Conservation (phyloP, 2,888 invertebrate species). For the Synanthedon vespiformis region DNA sequence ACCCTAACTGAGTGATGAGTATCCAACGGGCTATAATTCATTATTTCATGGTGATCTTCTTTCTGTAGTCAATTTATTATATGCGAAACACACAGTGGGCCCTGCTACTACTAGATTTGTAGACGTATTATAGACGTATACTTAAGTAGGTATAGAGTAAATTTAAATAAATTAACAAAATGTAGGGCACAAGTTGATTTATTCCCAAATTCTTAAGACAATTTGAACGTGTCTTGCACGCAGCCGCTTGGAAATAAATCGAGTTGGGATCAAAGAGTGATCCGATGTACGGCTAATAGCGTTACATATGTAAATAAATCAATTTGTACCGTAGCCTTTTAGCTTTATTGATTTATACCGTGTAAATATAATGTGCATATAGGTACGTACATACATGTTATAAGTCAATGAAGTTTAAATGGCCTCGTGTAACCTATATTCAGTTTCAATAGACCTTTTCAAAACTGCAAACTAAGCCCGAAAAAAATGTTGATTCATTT, state of each 20-base stretch:
- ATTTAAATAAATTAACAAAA: constrained; percentile 1
- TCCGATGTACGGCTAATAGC: constrained; percentile 2
- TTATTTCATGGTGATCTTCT: background rate
- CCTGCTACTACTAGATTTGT: constrained; percentile 11
- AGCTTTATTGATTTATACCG: background rate
- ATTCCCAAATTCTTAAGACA: background rate
- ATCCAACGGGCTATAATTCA: no score
- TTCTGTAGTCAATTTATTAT: no score
- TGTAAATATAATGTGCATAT: background rate
- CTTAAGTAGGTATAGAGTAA: constrained; percentile 12
- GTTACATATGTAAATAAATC: constrained; percentile 2
- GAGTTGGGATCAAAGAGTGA: constrained; percentile 4
- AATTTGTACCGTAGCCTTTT: background rate
- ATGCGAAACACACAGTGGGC: no score
- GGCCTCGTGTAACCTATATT: background rate
- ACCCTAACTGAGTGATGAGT: no score
- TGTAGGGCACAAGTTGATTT: background rate
- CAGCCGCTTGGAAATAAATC: constrained; percentile 1
- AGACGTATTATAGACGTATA: no score
- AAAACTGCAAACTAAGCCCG: background rate
- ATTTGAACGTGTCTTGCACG: background rate
- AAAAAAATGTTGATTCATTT: no score
- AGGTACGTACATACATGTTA: background rate
- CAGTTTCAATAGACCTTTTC: background rate
- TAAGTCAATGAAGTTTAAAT: background rate